Evolutionary conservation across 2,113 vertebrate species (phyloP).

Genomic region (Acinonyx jubatus): DNA sequence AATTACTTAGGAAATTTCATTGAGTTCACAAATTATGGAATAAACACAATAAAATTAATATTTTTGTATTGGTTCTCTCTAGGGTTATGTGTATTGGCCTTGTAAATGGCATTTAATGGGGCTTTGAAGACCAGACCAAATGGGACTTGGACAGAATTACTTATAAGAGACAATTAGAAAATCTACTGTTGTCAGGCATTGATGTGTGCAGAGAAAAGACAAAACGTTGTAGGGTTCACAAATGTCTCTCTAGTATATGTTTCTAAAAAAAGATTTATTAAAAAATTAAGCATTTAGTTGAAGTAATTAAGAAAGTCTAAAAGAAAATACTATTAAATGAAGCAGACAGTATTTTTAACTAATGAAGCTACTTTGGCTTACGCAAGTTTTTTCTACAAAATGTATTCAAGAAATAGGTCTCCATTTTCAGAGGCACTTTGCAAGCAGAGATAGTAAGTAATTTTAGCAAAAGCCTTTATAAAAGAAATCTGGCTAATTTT

Average conservation of each 20-base stretch:
- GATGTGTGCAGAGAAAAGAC: not conserved
- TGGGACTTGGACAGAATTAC: not conserved
- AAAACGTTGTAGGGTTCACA: not conserved
- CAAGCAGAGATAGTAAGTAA: not conserved
- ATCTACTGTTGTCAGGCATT: not conserved
- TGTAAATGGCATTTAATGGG: not conserved
- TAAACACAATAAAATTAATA: not conserved
- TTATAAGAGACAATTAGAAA: constrained; percentile 17
- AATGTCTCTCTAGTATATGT: not conserved
- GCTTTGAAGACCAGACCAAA: not conserved
- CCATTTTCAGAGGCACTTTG: not conserved
- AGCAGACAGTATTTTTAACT: constrained; percentile 11
- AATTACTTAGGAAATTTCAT: not conserved
- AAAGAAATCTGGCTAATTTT: not conserved
- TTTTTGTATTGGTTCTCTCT: constrained; percentile 1
- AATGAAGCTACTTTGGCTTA: not conserved
- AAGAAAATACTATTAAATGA: constrained; percentile 57
- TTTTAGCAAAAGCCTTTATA: not conserved
- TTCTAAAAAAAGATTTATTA: constrained; percentile 27
- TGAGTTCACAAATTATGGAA: constrained; percentile 36
- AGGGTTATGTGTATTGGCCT: not conserved
- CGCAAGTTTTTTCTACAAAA: not conserved
- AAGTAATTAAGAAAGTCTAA: constrained; percentile 49
- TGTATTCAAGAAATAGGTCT: not conserved
- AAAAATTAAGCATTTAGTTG: constrained; percentile 1